These are phyloP conservation scores for Zingel zingel DNA, from an alignment of 2,113 vertebrate species.

Conservation along the genomic window DNA sequence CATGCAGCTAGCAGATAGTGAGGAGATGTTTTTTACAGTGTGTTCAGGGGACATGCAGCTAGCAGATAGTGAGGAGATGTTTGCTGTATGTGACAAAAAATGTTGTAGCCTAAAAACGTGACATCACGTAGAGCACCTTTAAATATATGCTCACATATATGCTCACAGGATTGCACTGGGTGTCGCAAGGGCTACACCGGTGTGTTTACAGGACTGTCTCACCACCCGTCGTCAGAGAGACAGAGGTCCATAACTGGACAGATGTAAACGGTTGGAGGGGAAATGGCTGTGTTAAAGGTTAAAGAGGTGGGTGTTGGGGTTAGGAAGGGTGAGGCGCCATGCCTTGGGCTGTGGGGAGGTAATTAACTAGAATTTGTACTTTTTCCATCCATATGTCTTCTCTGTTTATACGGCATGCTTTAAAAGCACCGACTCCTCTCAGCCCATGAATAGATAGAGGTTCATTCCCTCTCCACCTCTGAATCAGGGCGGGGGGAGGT, in stretches of 20 bases:
- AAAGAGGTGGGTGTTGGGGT: background rate
- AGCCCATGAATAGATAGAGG: slow-evolving; percentile 65
- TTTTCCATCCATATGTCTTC: background rate
- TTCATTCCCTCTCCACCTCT: slow-evolving; percentile 45
- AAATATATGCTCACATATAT: background rate
- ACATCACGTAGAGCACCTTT: background rate
- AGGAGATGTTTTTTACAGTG: too few relatives aligned
- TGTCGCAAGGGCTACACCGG: slow-evolving; percentile 24
- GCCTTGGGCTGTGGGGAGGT: background rate
- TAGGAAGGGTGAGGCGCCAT: background rate
- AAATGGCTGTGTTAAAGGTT: slow-evolving; percentile 24
- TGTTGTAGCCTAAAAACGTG: too few relatives aligned
- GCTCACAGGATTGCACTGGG: slow-evolving; percentile 50
- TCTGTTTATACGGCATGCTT: background rate
- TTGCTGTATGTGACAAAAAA: too few relatives aligned
- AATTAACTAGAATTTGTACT: slow-evolving; percentile 38
- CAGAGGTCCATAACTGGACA: slow-evolving; percentile 16
- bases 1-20: too few relatives aligned
- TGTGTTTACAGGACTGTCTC: slow-evolving; percentile 24
- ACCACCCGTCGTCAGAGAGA: slow-evolving; percentile 17
- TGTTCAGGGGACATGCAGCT: too few relatives aligned
- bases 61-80: too few relatives aligned
- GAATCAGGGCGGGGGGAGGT: slow-evolving; percentile 42
- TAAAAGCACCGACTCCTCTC: slow-evolving; percentile 60
- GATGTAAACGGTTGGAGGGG: slow-evolving; percentile 2